Evolutionary conservation across 2,113 vertebrate species (phyloP).

Genomic region (Tiliqua scincoides): DNA sequence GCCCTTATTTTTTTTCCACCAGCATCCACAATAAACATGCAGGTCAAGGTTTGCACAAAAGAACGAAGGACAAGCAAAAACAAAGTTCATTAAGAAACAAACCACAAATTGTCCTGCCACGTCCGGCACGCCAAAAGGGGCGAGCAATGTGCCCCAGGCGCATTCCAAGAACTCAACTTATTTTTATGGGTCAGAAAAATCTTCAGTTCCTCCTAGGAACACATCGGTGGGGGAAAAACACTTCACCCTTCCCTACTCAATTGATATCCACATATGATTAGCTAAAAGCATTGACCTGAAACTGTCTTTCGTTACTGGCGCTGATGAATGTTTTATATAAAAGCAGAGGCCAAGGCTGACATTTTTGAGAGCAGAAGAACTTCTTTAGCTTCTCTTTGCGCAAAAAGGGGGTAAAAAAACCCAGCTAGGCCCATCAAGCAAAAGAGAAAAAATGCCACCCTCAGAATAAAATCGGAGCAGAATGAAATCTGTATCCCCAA

Average conservation of each 20-base stretch:
- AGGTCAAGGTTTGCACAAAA: too few species aligned
- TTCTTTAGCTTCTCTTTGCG: constrained; percentile 47
- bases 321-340: constrained; percentile 43
- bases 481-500: constrained; percentile 38
- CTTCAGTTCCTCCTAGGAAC: background rate
- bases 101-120: background rate
- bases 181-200: background rate
- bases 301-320: constrained; percentile 31
- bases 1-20: too few species aligned
- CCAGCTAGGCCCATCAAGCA: constrained; percentile 12
- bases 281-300: constrained; percentile 40
- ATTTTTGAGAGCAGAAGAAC: constrained; percentile 29
- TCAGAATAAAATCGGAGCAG: background rate
- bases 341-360: constrained; percentile 22
- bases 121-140: background rate
- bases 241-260: constrained; percentile 47
- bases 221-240: constrained; percentile 41
- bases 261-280: background rate
- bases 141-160: background rate
- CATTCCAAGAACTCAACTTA: constrained; percentile 1
- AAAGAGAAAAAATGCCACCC: background rate
- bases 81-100: background rate
- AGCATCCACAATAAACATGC: too few species aligned
- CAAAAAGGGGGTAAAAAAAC: constrained; percentile 20
- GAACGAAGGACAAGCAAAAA: too few species aligned